Evolutionary conservation across 2,888 invertebrate genomes (phyloP), one percentile per base, ranked within the genome.

Genomic region (Gibbula magus): DNA sequence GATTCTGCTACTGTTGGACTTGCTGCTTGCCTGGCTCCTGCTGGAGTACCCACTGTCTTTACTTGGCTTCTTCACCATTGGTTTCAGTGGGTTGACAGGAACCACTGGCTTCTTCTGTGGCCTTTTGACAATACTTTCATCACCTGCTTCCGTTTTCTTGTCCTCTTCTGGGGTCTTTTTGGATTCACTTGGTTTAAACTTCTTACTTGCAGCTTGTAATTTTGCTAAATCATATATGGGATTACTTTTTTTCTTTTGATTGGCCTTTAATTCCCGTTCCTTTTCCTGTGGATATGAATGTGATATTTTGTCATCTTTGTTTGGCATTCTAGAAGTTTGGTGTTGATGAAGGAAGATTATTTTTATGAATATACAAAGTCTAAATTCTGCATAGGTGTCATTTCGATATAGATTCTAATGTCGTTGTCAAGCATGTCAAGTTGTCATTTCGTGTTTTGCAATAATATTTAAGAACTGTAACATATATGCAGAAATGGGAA

Each of bases 11-110:
- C 52, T 73, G 1, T 13, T 32, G 0, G 76, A 70, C 79, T 88
- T 87, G 66, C 81, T 84, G 22, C 83, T 85, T 51, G 79, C 77
- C 77, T 86, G 82, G 82, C 89, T 89, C 78, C 86, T 85, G 25
- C 86, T 84, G n/a, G 89, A 89, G 80, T 87, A 88, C 18, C 88
- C 88, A 73, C 89, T 89, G 73, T 89, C 89, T 78, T 88, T 88
- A 79, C 88, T 88, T 3, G 86, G 86, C 82, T 86, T 88, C 78
- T 89, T 88, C 18, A 88, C 87, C 86, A 88, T 85, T 3, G 89
- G 88, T 74, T 87, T 88, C 20, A 81, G 77, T 2, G 86, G 82
- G 79, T 86, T 83, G 18, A 82, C 82, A 16, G 81, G 83, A 5
- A 81, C 79, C 18, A 75, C 73, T 7, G 84, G 77, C n/a, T 54